Percentiles rank a stretch among this genome's conserved stretches.
Conservation (phyloP, 2,888 invertebrate species). For the Sepioteuthis lessoniana region DNA sequence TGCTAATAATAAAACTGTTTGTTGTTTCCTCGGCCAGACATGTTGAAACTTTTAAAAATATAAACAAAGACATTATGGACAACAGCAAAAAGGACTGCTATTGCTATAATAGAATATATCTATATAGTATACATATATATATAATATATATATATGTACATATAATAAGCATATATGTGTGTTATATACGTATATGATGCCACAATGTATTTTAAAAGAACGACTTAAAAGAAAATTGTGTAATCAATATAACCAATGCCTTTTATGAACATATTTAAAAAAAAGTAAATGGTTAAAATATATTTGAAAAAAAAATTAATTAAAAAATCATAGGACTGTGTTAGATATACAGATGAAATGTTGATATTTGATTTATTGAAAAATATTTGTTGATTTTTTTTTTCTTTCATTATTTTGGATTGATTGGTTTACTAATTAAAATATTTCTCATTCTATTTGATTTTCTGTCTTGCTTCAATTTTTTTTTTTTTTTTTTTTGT, state of each 20-base stretch:
- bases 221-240: neutral
- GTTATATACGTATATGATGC: neutral
- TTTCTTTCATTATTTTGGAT: neutral
- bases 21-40: too few relatives aligned
- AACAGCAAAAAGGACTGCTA: neutral
- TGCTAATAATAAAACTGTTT: neutral
- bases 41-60: neutral
- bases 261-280: neutral
- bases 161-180: neutral
- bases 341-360: neutral
- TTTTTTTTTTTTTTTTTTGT: neutral
- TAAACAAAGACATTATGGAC: neutral
- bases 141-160: neutral
- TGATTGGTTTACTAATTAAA: slow-evolving; percentile 8
- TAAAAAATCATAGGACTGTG: neutral
- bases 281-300: neutral
- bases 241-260: neutral
- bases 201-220: neutral
- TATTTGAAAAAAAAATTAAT: neutral
- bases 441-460: neutral
- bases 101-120: slow-evolving; percentile 17
- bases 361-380: neutral
- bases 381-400: neutral
- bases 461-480: neutral
- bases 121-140: neutral